Evolutionary conservation across 2,797 vertebrate species (phyloP).

Genomic region (Hephaestus fuliginosus): DNA sequence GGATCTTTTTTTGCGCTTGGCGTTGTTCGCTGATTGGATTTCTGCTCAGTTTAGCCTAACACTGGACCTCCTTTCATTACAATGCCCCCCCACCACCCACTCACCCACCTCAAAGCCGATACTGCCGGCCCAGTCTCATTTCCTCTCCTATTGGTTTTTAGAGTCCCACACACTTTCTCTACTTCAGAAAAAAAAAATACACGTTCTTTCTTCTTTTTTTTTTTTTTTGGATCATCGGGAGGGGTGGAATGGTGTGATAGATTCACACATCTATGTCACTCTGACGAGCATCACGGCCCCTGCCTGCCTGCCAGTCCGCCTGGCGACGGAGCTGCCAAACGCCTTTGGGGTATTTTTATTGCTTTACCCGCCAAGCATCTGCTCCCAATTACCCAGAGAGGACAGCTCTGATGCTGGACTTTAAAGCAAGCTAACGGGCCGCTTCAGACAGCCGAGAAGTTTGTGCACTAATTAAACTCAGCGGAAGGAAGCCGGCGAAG

Average conservation of each 20-base stretch:
- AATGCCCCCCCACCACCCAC: constrained; percentile 53
- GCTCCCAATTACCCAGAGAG: constrained; percentile 87
- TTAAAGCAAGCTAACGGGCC: constrained; percentile 80
- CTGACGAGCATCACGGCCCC: constrained; percentile 73
- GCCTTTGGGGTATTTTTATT: constrained; percentile 86
- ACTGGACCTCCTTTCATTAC: constrained; percentile 75
- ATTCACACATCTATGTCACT: constrained; percentile 80
- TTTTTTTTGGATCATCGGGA: constrained; percentile 57
- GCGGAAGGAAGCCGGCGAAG: constrained; percentile 78
- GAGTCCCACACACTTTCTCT: constrained; percentile 67
- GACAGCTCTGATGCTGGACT: constrained; percentile 81
- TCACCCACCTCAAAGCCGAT: constrained; percentile 61
- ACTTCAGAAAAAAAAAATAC: constrained; percentile 44
- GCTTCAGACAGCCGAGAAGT: constrained; percentile 83
- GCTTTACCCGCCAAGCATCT: constrained; percentile 85
- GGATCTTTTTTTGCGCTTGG: constrained; percentile 55
- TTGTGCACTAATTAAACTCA: constrained; percentile 88
- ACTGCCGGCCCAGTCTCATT: constrained; percentile 70
- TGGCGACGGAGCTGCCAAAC: constrained; percentile 78
- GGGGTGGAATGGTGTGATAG: constrained; percentile 58
- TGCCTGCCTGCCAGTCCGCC: constrained; percentile 72
- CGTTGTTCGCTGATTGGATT: constrained; percentile 83
- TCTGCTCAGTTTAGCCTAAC: constrained; percentile 81
- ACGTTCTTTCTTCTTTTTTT: constrained; percentile 51
- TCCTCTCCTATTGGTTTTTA: constrained; percentile 73